A percentile compares a stretch with the other conserved stretches of the same genome.
These are phyloP conservation scores for Parotia lawesii DNA, from an alignment of 2,113 vertebrate genomes.

Conservation along the genomic window DNA sequence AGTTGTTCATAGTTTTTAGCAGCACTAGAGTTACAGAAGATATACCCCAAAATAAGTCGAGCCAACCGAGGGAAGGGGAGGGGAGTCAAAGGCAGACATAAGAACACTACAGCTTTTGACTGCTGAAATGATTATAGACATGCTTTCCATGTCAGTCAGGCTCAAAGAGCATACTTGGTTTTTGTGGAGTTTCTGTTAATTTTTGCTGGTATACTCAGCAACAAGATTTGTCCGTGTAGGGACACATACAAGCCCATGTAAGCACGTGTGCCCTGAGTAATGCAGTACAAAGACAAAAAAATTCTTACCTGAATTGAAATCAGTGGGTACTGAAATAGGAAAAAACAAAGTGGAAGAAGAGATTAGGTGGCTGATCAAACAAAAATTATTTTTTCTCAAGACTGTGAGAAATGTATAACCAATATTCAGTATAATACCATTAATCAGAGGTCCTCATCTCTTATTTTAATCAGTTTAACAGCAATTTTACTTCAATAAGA, in stretches of 20 bases:
- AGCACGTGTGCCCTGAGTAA: fast-evolving
- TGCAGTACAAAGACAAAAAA: not conserved
- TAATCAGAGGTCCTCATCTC: not conserved
- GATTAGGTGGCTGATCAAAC: not conserved
- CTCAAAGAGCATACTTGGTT: not conserved
- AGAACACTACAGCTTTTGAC: not conserved
- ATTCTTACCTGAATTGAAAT: slow-evolving; percentile 61
- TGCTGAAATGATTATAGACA: not conserved
- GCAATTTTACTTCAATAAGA: not conserved
- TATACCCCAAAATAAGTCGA: not conserved
- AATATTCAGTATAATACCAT: not conserved
- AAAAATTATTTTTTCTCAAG: not conserved
- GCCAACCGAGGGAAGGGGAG: not conserved
- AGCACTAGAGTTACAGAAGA: not conserved
- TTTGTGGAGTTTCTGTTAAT: not conserved
- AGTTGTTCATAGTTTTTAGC: not conserved
- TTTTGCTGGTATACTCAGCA: not conserved
- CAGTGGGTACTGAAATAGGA: slow-evolving; percentile 50
- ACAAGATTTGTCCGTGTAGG: not conserved
- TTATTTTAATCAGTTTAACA: not conserved
- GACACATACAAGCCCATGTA: not conserved
- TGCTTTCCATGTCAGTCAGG: not conserved
- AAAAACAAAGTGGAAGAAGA: not conserved
- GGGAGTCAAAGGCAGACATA: not conserved
- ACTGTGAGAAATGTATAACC: not conserved